Percentiles rank a stretch among this genome's conserved stretches.
phyloP scores from a whole-genome alignment of 2,113 vertebrate species.

The Terrapene triunguis region DNA sequence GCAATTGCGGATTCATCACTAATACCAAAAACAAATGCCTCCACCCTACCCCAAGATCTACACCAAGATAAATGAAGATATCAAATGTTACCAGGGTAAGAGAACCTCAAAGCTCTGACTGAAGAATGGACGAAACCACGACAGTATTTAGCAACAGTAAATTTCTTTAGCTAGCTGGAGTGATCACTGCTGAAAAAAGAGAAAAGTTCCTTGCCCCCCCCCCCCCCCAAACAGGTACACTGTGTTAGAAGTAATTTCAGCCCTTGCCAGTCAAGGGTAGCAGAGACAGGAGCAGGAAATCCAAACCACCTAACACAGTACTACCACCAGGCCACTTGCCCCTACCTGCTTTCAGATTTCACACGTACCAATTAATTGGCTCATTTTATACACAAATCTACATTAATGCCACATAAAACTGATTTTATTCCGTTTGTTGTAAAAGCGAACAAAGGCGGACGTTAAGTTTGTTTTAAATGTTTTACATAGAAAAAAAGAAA shows the following conservation, averaged over 20 bases:
- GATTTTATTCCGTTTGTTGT: background rate
- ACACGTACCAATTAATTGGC: rapidly evolving
- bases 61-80: background rate
- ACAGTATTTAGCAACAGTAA: background rate
- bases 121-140: background rate
- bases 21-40: background rate
- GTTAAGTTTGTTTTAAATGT: background rate
- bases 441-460: background rate
- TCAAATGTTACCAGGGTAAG: background rate
- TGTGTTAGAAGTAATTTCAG: background rate
- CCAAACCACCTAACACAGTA: background rate
- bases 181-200: background rate
- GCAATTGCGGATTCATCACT: background rate
- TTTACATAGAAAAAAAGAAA: background rate
- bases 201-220: background rate
- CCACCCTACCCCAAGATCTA: background rate
- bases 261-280: background rate
- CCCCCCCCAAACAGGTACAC: background rate
- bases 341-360: background rate
- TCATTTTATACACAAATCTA: background rate
- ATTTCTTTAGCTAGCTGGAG: background rate
- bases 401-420: background rate
- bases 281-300: background rate
- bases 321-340: background rate
- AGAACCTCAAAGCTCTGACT: background rate